Base-by-base conservation (phyloP, 2,113 vertebrate species). In the Formicarius rufipectus region DNA sequence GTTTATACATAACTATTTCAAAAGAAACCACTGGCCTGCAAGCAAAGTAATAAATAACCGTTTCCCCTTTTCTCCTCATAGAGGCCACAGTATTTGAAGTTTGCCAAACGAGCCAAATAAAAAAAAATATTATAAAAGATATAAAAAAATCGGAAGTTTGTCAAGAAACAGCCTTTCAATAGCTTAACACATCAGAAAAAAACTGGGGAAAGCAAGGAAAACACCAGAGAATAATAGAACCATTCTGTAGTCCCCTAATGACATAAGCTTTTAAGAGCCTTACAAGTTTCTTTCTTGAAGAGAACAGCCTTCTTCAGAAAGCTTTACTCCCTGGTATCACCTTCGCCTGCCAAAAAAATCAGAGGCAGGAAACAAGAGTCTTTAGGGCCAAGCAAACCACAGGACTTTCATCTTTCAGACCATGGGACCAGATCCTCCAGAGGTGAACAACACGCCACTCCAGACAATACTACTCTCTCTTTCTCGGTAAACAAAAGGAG, bases 1-100 rank as follows among this genome's bases (percentile, higher is more conserved):
- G 75, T 93, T 96, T 96, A 87, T 62, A 93, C 39, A 94, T n/a
- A 97, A 94, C 42, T 52, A 27, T 97, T 97, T 97, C 37, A 96
- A 87, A 94, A 93, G 75, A 80, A 93, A 96, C 24, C 7, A 1
- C 52, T 98, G 90, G 82, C 85, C 30, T 74, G 33, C 37, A 37
- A 97, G 89, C 86, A 97, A 97, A 97, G 83, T 68, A 95, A 93
- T 63, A 84, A 47, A 76, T 76, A 40, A 22, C 86, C 24, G 33
- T 52, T 83, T 86, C 25, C 27, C 22, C 27, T 45, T 83, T 69
- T 24, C n/a, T 84, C 39, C 62, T 95, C 74, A 66, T 80, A 95
- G 84, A 95, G 37, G 22, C 30, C 67, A 92, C 14, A 80, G 14
- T 87, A 47, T 91, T 93, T 97, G 44, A 96, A 96, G 79, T 91